Conservation (phyloP, 2,797 vertebrate species). For the Neolamprologus multifasciatus region DNA sequence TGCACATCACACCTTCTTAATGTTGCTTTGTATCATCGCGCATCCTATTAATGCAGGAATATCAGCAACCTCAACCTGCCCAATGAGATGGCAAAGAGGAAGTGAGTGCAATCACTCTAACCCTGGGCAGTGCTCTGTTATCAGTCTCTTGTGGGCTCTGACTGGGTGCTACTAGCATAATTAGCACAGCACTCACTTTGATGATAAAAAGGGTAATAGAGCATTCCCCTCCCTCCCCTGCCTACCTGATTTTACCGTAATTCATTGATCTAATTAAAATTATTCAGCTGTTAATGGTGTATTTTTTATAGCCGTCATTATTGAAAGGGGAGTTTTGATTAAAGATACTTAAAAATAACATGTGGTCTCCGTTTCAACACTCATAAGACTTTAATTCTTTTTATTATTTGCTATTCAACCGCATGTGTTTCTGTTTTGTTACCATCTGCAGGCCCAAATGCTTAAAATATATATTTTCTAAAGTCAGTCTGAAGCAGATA, state of each 20-base stretch:
- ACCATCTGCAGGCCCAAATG: not conserved
- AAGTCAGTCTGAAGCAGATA: not conserved
- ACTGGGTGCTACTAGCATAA: constrained; percentile 81
- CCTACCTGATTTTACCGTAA: constrained; percentile 60
- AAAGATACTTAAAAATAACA: constrained; percentile 9
- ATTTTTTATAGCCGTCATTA: not conserved
- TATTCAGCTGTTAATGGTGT: constrained; percentile 39
- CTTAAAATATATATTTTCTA: not conserved
- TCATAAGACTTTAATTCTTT: not conserved
- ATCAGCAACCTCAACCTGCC: constrained; percentile 32
- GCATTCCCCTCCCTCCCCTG: constrained; percentile 35
- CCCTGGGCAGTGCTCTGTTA: constrained; percentile 66
- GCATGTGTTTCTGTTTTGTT: no score
- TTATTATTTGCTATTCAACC: not conserved
- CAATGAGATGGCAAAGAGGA: constrained; percentile 28
- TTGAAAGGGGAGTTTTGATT: constrained; percentile 32
- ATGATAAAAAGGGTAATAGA: constrained; percentile 70
- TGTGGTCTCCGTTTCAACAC: not conserved
- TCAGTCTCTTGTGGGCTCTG: constrained; percentile 69
- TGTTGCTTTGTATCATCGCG: constrained; percentile 17
- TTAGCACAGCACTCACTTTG: constrained; percentile 78
- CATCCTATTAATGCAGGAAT: constrained; percentile 30
- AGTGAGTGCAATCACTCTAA: constrained; percentile 60
- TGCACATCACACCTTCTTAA: constrained; percentile 5
- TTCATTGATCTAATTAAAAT: constrained; percentile 74